Percentiles rank a stretch among this genome's conserved stretches.
phyloP scores from a whole-genome alignment of 2,113 vertebrate species.

The Atractosteus spatula region DNA sequence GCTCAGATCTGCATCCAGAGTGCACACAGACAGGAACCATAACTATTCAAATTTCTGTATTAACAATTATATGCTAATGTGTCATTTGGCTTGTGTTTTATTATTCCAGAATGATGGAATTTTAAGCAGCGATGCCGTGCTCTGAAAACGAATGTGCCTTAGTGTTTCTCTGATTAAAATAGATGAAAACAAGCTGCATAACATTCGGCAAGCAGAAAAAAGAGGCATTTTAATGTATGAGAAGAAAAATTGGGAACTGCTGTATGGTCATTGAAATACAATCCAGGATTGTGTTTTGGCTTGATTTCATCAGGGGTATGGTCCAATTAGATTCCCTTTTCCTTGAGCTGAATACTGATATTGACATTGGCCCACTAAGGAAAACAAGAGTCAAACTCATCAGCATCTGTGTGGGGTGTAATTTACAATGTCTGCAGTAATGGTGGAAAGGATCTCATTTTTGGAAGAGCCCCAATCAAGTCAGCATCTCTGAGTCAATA shows the following conservation, averaged over 20 bases:
- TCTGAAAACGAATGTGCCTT: constrained; percentile 38
- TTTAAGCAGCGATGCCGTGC: constrained; percentile 40
- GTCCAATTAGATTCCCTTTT: constrained; percentile 36
- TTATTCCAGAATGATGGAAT: constrained; percentile 46
- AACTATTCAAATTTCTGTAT: constrained; percentile 33
- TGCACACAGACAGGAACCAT: constrained; percentile 24
- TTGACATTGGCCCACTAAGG: constrained; percentile 29
- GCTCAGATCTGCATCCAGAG: constrained; percentile 18
- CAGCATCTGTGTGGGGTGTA: background rate
- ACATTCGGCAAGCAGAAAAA: constrained; percentile 29
- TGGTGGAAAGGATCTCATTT: background rate
- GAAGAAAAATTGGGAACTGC: constrained; percentile 37
- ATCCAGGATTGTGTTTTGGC: constrained; percentile 26
- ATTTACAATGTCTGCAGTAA: background rate
- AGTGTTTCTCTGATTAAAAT: constrained; percentile 28
- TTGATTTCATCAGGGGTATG: constrained; percentile 37
- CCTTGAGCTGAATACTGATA: constrained; percentile 23
- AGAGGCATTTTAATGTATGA: constrained; percentile 41
- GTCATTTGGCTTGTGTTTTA: constrained; percentile 42
- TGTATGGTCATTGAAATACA: constrained; percentile 39
- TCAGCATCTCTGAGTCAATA: background rate
- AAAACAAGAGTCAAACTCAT: constrained; percentile 24
- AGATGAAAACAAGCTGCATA: constrained; percentile 38
- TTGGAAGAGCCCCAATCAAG: background rate
- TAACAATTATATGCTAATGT: constrained; percentile 47